Base-by-base conservation (phyloP, 2,113 vertebrate species). In the Mixornis gularis region DNA sequence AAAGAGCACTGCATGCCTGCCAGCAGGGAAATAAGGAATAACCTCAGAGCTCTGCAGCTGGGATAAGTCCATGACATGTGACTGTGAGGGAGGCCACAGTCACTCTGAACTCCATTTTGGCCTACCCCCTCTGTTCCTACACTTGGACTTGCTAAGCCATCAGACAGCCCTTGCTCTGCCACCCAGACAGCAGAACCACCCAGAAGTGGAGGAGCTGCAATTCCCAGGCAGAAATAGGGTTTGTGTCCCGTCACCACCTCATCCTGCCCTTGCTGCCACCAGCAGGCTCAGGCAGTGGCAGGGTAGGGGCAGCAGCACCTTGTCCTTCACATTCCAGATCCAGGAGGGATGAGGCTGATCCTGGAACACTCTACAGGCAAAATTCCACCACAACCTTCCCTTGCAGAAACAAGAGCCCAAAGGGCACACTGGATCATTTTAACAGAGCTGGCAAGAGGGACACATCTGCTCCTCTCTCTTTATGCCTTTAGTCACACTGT, bases 401-500 rank as follows among this genome's bases (percentile, higher is more conserved):
- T 41, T 69, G 46, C 51, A 72, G 53, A 65, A 19, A 40, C 32
- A 51, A 32, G 66, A 70, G 62, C 83, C 89, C 86, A 34, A 22
- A 46, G 91, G 94, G 72, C 62, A 68, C 58, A 8, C 1, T 6
- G 36, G 64, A 74, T 87, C 66, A 46, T 40, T 84, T 52, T 20
- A 91, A 79, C 2, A 17, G 74, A 69, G 65, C 36, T 91, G 84
- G 90, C 92, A 89, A 83, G 89, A 89, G 55, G 85, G 69, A 56
- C 64, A 36, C 64, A 72, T 92, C 86, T 92, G 82, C 72, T 93
- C 52, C 27, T 78, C 79, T 86, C 44, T 26, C 92, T 85, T 91
- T 56, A 92, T 83, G 81, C 89, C 87, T 91, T 91, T 46, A 91
- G 94, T 90, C 92, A 89, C 68, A 1, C 24, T 89, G 92, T 93